Percentiles rank a stretch among this genome's conserved stretches.
Evolutionary conservation across 2,797 vertebrate species (phyloP).

Genomic region (Liasis olivaceus): DNA sequence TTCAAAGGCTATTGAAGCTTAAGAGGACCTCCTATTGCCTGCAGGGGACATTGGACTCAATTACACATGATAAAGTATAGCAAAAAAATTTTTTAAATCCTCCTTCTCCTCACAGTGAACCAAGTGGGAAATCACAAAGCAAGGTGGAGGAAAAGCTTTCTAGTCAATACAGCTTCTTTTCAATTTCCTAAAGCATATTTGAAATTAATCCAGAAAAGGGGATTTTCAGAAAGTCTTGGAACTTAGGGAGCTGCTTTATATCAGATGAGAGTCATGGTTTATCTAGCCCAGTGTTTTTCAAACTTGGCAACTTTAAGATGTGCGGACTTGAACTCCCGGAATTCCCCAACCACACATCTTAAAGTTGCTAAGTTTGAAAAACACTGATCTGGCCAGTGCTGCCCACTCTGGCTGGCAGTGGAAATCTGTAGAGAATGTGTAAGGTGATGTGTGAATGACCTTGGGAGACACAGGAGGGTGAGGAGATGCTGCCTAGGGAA

Average conservation of each 20-base stretch:
- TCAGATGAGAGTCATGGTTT: not conserved
- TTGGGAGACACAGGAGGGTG: no score
- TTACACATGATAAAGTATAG: slow-evolving; percentile 7
- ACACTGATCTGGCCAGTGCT: not conserved
- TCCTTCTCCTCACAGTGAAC: not conserved
- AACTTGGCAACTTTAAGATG: no score
- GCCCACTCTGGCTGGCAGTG: not conserved
- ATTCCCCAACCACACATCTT: not conserved
- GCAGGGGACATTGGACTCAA: not conserved
- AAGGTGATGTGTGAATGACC: no score
- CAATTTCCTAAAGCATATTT: not conserved
- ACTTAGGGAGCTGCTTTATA: not conserved
- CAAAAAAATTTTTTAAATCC: not conserved
- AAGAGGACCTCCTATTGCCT: slow-evolving; percentile 24
- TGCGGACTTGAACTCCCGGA: no score
- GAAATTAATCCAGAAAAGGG: not conserved
- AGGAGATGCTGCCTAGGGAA: no score
- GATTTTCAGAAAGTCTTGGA: not conserved
- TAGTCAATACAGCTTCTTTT: not conserved
- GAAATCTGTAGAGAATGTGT: not conserved
- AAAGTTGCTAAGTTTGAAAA: not conserved
- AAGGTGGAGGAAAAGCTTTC: not conserved
- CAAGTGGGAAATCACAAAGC: not conserved
- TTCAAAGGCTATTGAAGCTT: slow-evolving; percentile 21
- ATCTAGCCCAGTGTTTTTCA: not conserved